Evolutionary conservation across 2,888 invertebrate genomes (phyloP).

Genomic region (Sinhomidia bicolor): DNA sequence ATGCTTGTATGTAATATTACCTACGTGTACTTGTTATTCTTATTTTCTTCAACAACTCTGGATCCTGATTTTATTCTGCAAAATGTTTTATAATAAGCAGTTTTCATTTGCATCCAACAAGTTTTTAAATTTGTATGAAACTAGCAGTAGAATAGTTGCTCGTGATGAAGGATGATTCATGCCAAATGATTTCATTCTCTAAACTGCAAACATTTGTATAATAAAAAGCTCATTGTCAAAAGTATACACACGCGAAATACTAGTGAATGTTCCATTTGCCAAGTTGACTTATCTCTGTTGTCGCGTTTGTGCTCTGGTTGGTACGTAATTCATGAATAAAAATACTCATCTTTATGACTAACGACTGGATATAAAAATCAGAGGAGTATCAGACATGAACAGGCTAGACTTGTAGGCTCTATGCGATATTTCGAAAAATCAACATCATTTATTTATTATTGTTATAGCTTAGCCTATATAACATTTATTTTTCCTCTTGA

Average conservation of each 20-base stretch:
- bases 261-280: not conserved
- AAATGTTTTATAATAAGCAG: too few species aligned
- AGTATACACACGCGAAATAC: not conserved
- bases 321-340: not conserved
- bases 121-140: too few species aligned
- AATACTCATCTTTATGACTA: not conserved
- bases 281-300: not conserved
- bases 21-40: too few species aligned
- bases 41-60: too few species aligned
- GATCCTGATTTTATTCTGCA: too few species aligned
- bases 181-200: not conserved
- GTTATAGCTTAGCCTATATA: too few species aligned
- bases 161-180: constrained; percentile 25
- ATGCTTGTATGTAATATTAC: too few species aligned
- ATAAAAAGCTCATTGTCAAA: not conserved
- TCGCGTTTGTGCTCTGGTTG: too few species aligned
- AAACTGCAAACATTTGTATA: not conserved
- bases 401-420: constrained; percentile 1
- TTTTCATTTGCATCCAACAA: too few species aligned
- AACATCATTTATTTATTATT: not conserved
- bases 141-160: not conserved
- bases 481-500: not conserved
- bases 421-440: not conserved
- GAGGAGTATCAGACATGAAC: not conserved
- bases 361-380: not conserved